These are phyloP conservation scores for Bovichtus variegatus DNA, from an alignment of 2,797 vertebrate species.

Conservation along the genomic window DNA sequence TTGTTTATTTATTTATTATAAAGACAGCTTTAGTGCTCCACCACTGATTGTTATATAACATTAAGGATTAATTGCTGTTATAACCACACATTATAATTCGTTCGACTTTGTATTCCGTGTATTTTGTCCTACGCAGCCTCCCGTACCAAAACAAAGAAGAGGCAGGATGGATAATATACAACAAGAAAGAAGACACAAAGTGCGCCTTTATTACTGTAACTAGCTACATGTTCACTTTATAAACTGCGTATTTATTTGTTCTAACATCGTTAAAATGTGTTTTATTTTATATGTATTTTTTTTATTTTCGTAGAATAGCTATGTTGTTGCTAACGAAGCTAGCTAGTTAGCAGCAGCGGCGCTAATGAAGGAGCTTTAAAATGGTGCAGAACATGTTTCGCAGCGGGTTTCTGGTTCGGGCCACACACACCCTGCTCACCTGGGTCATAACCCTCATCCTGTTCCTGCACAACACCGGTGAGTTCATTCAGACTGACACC, in stretches of 20 bases:
- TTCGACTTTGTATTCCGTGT: background rate
- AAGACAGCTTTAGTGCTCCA: no score
- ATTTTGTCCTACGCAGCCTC: constrained; percentile 35
- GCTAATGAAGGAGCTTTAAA: background rate
- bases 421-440: constrained; percentile 87
- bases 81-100: fast-evolving
- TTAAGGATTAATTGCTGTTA: background rate
- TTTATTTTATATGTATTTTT: fast-evolving
- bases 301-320: background rate
- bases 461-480: constrained; percentile 92
- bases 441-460: constrained; percentile 86
- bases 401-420: constrained; percentile 86
- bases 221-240: fast-evolving
- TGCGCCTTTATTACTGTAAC: fast-evolving
- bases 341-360: constrained; percentile 27
- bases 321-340: constrained; percentile 30
- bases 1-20: background rate
- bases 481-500: constrained; percentile 45
- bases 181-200: fast-evolving
- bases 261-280: background rate
- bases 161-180: background rate
- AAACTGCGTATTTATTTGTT: fast-evolving
- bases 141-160: constrained; percentile 73
- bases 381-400: constrained; percentile 79
- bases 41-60: no score